Evolutionary conservation across 2,888 invertebrate species (phyloP).

Genomic region (Marronus borbonicus): DNA sequence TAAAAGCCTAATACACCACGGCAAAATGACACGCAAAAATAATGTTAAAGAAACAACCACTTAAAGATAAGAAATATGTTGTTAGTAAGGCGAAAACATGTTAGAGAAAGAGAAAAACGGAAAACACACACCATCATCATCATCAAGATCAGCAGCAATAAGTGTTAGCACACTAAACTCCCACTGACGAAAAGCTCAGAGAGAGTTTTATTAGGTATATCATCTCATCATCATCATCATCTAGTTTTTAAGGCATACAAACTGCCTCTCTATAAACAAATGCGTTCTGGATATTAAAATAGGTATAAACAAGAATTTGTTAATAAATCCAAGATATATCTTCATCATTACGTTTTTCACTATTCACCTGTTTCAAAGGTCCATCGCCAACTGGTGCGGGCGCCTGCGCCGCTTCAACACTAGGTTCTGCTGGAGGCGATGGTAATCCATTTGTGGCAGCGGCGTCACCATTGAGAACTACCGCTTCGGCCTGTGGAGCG

Average conservation of each 20-base stretch:
- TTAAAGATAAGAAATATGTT: slow-evolving; percentile 34
- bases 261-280: slow-evolving; percentile 18
- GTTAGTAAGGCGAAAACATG: slow-evolving; percentile 51
- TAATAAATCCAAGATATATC: slow-evolving; percentile 61
- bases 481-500: slow-evolving; percentile 55
- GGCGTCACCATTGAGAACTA: slow-evolving; percentile 56
- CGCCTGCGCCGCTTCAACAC: slow-evolving; percentile 71
- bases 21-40: slow-evolving; percentile 27
- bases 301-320: slow-evolving; percentile 48
- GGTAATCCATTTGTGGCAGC: slow-evolving; percentile 65
- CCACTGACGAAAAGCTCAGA: slow-evolving; percentile 49
- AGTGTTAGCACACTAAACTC: slow-evolving; percentile 50
- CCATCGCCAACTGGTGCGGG: slow-evolving; percentile 73
- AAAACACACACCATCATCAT: slow-evolving; percentile 46
- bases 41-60: slow-evolving; percentile 55
- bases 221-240: slow-evolving; percentile 38
- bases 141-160: slow-evolving; percentile 41
- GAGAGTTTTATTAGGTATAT: slow-evolving; percentile 42
- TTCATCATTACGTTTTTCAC: slow-evolving; percentile 54
- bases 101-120: slow-evolving; percentile 48
- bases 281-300: slow-evolving; percentile 52
- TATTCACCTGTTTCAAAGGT: slow-evolving; percentile 74
- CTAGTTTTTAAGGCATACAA: slow-evolving; percentile 29
- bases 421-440: slow-evolving; percentile 68
- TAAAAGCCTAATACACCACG: slow-evolving; percentile 28